Conservation (phyloP, 2,797 vertebrate species). For the Hypotaenidia philippensis region DNA sequence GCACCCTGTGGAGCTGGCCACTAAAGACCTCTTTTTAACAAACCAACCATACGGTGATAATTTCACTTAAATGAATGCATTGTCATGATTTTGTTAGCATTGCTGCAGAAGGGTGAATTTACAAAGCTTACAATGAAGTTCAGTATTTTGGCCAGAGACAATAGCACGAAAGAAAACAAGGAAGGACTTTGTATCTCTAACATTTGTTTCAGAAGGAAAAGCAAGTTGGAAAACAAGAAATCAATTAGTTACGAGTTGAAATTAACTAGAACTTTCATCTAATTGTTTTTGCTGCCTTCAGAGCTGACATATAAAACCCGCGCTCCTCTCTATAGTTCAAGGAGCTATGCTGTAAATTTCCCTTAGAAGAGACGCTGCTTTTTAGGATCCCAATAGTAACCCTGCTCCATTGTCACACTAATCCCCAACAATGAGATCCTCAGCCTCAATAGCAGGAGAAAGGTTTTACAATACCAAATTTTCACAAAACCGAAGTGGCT, state of each 20-base stretch:
- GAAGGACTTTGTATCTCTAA: neutral
- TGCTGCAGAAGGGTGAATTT: neutral
- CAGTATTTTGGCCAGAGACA: neutral
- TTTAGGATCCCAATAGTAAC: constrained; percentile 5
- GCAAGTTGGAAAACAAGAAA: constrained; percentile 7
- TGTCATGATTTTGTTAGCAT: neutral
- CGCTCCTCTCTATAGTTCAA: neutral
- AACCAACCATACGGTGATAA: neutral
- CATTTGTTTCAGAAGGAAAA: neutral
- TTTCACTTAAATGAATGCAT: neutral
- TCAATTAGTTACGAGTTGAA: constrained; percentile 12
- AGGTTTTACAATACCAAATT: constrained; percentile 68
- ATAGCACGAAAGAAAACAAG: neutral
- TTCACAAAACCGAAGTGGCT: constrained; percentile 65
- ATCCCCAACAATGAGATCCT: constrained; percentile 56
- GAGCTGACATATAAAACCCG: constrained; percentile 18
- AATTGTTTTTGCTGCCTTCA: constrained; percentile 15
- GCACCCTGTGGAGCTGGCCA: neutral
- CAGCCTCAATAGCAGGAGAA: constrained; percentile 62
- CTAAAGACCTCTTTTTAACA: neutral
- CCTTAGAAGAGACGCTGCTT: neutral
- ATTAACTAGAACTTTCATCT: constrained; percentile 30
- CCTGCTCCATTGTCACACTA: constrained; percentile 59
- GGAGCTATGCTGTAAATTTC: neutral
- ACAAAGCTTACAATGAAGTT: neutral